These are phyloP conservation scores for Psittacula derbiana DNA, from an alignment of 2,797 vertebrate species.

Conservation along the genomic window DNA sequence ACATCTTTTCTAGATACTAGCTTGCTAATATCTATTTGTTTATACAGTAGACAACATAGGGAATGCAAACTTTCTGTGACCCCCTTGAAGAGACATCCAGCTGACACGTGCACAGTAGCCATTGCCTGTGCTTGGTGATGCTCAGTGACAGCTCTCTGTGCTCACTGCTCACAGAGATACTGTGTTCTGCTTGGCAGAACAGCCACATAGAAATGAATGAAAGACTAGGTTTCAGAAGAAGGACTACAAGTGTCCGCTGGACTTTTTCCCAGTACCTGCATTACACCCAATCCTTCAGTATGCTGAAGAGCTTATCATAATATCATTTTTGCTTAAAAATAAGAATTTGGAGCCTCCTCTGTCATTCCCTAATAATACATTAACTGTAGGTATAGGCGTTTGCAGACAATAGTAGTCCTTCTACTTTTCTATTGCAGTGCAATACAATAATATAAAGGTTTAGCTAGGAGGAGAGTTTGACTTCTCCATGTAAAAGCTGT, in stretches of 20 bases:
- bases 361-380: neutral
- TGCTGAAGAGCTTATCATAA: neutral
- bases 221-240: neutral
- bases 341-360: neutral
- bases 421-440: neutral
- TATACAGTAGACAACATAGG: neutral
- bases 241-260: neutral
- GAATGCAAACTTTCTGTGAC: neutral
- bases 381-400: neutral
- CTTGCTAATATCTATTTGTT: neutral
- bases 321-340: neutral
- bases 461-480: neutral
- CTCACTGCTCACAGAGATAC: neutral
- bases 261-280: neutral
- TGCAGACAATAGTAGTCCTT: neutral
- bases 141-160: neutral
- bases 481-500: neutral
- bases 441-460: neutral
- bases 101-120: neutral
- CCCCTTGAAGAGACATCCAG: neutral
- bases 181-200: neutral
- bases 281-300: neutral
- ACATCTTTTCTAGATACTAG: neutral
- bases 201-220: neutral
- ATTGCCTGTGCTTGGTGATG: neutral